Conservation (phyloP, 2,113 vertebrate genomes). For the Chelonoidis abingdonii region DNA sequence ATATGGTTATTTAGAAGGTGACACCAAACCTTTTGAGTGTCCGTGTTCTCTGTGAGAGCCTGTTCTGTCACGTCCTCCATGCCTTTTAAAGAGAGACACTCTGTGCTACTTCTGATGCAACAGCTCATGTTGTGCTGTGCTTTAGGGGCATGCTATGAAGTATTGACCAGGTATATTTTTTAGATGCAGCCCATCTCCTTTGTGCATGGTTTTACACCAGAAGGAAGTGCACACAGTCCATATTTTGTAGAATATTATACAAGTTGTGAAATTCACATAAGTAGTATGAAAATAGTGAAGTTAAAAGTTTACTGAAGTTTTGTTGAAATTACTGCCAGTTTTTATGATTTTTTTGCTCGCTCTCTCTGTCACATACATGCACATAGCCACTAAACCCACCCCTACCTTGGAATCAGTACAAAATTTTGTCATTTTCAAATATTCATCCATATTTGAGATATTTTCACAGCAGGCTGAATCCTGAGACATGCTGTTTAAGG, state of each 20-base stretch:
- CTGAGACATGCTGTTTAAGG: neutral
- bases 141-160: neutral
- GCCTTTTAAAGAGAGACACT: neutral
- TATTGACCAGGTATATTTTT: neutral
- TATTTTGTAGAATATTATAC: neutral
- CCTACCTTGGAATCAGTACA: rapidly evolving
- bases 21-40: rapidly evolving
- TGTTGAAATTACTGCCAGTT: rapidly evolving
- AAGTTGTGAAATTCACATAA: neutral
- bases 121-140: neutral
- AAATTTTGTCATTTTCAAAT: rapidly evolving
- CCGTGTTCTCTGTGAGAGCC: neutral
- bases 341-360: rapidly evolving
- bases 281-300: neutral
- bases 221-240: neutral
- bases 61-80: neutral
- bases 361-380: neutral
- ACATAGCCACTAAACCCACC: neutral
- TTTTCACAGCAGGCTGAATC: neutral
- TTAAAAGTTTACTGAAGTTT: neutral
- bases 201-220: neutral
- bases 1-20: neutral
- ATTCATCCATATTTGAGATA: neutral
- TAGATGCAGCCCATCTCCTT: neutral
- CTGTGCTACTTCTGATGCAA: neutral